Evolutionary conservation across 2,113 vertebrate genomes (phyloP), one percentile per base, ranked within the genome.

Genomic region (Emberiza fucata): DNA sequence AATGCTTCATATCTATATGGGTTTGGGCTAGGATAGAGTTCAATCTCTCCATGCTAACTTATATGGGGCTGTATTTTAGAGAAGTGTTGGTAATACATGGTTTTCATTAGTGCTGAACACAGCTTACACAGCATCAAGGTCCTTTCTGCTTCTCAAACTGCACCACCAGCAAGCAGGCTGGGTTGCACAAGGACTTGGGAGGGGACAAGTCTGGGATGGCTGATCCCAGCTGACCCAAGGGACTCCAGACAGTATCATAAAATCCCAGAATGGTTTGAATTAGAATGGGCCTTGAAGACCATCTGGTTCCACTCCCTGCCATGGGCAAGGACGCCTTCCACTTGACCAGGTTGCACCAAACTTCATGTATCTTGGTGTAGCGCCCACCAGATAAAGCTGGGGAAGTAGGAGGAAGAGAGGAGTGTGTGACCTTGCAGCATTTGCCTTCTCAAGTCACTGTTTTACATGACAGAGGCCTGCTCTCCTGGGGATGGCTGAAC

Each of bases 371-470:
- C 23, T 40, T 20, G 21, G 22, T 25, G 8, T 6, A 82, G 51
- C 7, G 18, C 29, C 35, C 24, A 68, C 54, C 21, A 72, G 17
- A 39, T n/a, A 73, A 61, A 66, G 28, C 9, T 18, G 35, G 28
- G 6, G 14, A 50, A 81, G 48, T 6, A 54, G 13, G 11, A 53
- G 11, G n/a, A 72, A 71, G 59, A 27, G 9, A 24, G 39, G 8
- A 8, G 57, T 3, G 1, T 48, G 48, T 6, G 6, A n/a, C n/a
- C 27, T 47, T 50, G 60, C 1, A 24, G 27, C 11, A 22, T 39
- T 37, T 0, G 0, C 37, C 9, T 79, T 66, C 53, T 20, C 53
- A 66, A 66, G 31, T 17, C 33, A 84, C 57, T 4, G 2, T 15
- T 42, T 33, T 6, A 8, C 3, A 8, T 17, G 35, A 66, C 22